phyloP scores from a whole-genome alignment of 37 sponge, comb jelly and placozoan genomes.

The Hexactinellida sp. region DNA sequence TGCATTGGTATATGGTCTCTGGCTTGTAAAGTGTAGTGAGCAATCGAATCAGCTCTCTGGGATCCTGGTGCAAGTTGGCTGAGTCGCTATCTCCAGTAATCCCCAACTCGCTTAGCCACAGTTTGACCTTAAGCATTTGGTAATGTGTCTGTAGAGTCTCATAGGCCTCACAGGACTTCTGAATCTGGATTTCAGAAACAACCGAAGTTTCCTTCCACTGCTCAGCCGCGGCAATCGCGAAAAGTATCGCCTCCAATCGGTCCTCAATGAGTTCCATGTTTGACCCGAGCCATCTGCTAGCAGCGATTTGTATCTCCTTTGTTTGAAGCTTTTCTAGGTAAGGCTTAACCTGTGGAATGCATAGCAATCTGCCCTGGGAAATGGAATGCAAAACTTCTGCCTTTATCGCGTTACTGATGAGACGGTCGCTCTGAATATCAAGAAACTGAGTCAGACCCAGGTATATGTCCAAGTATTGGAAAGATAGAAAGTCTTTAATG shows the following conservation, averaged over 20 bases:
- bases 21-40: neutral
- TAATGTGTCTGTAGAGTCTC: neutral
- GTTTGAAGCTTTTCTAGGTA: neutral
- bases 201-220: conserved; percentile 8
- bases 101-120: neutral
- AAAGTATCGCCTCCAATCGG: neutral
- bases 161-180: neutral
- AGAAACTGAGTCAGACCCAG: neutral
- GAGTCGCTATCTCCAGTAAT: neutral
- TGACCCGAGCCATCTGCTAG: neutral
- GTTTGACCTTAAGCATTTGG: neutral
- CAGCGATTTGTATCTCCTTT: neutral
- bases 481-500: neutral
- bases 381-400: neutral
- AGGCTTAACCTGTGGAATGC: neutral
- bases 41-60: neutral
- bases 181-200: neutral
- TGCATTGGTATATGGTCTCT: conserved; percentile 5
- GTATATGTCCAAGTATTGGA: neutral
- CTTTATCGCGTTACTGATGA: neutral
- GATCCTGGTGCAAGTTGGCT: neutral
- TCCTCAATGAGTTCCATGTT: conserved; percentile 6
- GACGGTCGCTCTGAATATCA: neutral
- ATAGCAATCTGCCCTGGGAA: neutral
- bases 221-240: neutral